Evolutionary conservation across 2,797 vertebrate species (phyloP), one percentile per base, ranked within the genome.

Genomic region (Echiichthys vipera): DNA sequence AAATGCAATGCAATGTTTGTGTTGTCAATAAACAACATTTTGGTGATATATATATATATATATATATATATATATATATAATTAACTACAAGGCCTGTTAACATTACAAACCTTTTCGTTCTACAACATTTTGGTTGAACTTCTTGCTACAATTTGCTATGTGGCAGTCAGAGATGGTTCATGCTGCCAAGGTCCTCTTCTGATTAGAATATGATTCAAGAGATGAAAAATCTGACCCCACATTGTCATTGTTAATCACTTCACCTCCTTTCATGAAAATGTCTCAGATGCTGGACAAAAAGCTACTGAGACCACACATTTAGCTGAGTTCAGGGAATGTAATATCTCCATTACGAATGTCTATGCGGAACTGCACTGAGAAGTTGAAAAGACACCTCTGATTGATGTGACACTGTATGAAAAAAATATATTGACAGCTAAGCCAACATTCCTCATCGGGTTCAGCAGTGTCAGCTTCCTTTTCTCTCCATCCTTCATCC

Each of bases 401-500:
- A 94, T 91, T 90, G 93, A 93, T 93, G 91, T 91, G 88, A 92
- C 89, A 89, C 87, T 71, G 82, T 79, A 88, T 86, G 72, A 86
- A 88, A 91, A 69, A 78, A 81, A 88, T 87, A 82, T 73, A 93
- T 79, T 81, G 90, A 91, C 83, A 90, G 78, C 91, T 65, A 77
- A 87, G 82, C 74, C 84, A 84, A 85, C 88, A 89, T 94, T 93
- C 84, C 89, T 92, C 88, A 90, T 91, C 50, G 84, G 86, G 88
- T 92, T 93, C 88, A 86, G 84, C 74, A 49, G 88, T 91, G 90
- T 92, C 90, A 84, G 86, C 86, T 79, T 89, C 85, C 89, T 92
- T 92, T 91, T 92, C 86, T 90, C 71, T 86, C 84, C 87, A 84
- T 90, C 90, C 83, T 88, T 93, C 93, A 92, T 90, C 82, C 65